phyloP scores from a whole-genome alignment of 2,888 invertebrate species.

The Lasioglossum pauxillum region DNA sequence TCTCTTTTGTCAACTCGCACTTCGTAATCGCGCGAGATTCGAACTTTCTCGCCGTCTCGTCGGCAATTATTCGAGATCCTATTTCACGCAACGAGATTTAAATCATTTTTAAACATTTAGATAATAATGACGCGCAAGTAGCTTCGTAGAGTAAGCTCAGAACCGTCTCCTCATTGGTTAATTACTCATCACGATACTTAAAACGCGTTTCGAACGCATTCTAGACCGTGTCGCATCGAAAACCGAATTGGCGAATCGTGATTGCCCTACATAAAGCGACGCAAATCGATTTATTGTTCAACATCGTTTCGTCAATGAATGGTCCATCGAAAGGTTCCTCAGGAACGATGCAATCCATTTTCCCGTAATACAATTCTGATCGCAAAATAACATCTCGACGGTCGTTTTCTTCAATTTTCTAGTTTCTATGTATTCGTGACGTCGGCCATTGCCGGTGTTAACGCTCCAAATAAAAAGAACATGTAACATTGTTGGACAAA shows the following conservation, averaged over 20 bases:
- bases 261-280: not conserved
- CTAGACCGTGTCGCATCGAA: not conserved
- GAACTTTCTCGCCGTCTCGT: not conserved
- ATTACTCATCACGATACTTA: not conserved
- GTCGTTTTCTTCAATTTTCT: not conserved
- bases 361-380: not conserved
- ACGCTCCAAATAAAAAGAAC: not conserved
- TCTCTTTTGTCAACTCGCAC: constrained; percentile 67
- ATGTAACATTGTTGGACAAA: not conserved
- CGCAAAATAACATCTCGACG: not conserved
- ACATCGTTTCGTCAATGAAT: not conserved
- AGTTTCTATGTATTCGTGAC: not conserved
- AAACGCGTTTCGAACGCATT: not conserved
- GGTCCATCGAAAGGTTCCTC: not conserved
- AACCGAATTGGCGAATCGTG: not conserved
- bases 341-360: not conserved
- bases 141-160: not conserved
- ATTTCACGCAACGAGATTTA: not conserved
- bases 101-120: too few relatives aligned
- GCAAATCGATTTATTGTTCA: not conserved
- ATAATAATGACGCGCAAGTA: not conserved
- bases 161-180: not conserved
- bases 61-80: constrained; percentile 1
- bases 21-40: constrained; percentile 37
- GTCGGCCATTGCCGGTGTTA: not conserved